phyloP scores from a whole-genome alignment of 2,113 vertebrate species.

The Acanthisitta chloris region DNA sequence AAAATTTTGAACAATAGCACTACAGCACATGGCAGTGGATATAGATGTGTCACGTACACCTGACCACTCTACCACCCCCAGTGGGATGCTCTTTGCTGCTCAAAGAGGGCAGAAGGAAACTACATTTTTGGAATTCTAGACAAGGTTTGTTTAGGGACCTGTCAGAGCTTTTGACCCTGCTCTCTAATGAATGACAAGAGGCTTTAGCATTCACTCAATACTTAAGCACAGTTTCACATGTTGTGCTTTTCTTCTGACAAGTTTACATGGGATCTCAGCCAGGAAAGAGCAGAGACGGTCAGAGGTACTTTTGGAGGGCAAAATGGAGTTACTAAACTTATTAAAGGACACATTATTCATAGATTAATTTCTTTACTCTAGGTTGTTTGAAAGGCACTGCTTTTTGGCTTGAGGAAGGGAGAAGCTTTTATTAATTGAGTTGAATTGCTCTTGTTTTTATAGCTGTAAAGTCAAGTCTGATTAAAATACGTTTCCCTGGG shows the following conservation, averaged over 20 bases:
- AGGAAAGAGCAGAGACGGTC: not conserved
- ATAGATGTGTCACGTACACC: not conserved
- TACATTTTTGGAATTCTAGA: not conserved
- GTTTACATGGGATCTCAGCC: not conserved
- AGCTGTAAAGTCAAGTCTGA: not conserved
- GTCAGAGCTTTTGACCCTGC: not conserved
- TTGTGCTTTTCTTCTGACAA: not conserved
- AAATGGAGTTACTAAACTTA: not conserved
- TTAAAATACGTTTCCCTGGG: not conserved
- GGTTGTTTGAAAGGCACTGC: not conserved
- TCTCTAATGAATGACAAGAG: not conserved
- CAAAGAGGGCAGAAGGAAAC: not conserved
- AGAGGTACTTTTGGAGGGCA: not conserved
- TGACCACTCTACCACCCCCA: not conserved
- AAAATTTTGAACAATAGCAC: rapidly evolving
- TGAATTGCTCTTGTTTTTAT: not conserved
- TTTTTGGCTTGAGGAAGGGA: not conserved
- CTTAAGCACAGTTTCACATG: not conserved
- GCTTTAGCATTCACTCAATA: not conserved
- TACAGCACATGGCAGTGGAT: not conserved
- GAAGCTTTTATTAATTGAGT: not conserved
- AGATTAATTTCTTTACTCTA: not conserved
- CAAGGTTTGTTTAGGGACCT: not conserved
- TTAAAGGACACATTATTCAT: not conserved
- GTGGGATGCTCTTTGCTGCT: not conserved